A percentile compares a stretch with the other conserved stretches of the same genome.
Evolutionary conservation across 2,888 invertebrate species (phyloP).

Genomic region (Scaptomyza caliginosa): DNA sequence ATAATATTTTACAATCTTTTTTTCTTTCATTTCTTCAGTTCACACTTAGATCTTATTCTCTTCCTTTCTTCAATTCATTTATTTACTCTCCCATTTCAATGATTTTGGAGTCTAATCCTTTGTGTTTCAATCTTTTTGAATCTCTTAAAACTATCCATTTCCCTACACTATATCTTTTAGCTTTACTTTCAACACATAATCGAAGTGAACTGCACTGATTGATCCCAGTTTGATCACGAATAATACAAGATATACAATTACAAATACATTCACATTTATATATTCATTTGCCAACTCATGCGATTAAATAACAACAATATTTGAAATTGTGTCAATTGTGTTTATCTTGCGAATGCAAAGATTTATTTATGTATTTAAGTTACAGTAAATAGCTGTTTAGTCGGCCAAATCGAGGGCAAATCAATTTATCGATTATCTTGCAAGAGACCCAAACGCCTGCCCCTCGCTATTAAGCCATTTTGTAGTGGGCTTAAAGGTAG

Average conservation of each 20-base stretch:
- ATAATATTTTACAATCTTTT: neutral
- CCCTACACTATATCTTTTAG: neutral
- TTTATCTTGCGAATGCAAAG: constrained; percentile 28
- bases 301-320: constrained; percentile 57
- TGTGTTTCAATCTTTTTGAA: neutral
- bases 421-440: constrained; percentile 28
- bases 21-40: neutral
- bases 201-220: constrained; percentile 12
- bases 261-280: constrained; percentile 35
- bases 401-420: constrained; percentile 46
- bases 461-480: constrained; percentile 7
- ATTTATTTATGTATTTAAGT: neutral
- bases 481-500: constrained; percentile 18
- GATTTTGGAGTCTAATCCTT: too few relatives aligned
- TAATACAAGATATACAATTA: neutral
- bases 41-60: neutral
- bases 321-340: constrained; percentile 49
- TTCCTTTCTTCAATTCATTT: neutral
- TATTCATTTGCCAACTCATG: constrained; percentile 49
- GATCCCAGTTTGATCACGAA: constrained; percentile 7
- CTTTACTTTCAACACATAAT: constrained; percentile 8
- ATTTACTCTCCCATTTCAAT: too few relatives aligned
- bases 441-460: neutral
- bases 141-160: neutral
- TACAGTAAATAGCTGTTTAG: constrained; percentile 6